A percentile compares a stretch with the other conserved stretches of the same genome.
Conservation (phyloP, 2,888 invertebrate species). For the Acleris literana region DNA sequence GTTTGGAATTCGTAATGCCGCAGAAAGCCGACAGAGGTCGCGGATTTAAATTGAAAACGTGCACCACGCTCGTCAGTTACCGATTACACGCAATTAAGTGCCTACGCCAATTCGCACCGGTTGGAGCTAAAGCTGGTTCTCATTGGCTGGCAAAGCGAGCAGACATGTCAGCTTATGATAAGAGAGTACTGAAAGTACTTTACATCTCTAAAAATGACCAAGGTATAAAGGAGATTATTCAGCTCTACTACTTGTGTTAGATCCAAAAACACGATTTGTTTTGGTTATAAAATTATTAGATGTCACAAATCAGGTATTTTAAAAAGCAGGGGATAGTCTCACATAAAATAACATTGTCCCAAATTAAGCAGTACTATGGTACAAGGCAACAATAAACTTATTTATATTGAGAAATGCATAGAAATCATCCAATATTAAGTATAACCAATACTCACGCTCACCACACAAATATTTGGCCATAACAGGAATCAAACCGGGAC, state of each 20-base stretch:
- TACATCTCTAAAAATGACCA: no score
- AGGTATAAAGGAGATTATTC: neutral
- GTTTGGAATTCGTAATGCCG: conserved; percentile 40
- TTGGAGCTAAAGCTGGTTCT: conserved; percentile 19
- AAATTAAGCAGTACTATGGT: no score
- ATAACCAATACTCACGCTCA: no score
- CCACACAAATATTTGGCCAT: no score
- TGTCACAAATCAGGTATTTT: no score
- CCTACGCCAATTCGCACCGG: conserved; percentile 47
- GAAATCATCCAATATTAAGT: no score
- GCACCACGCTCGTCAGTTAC: conserved; percentile 57
- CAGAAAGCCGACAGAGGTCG: conserved; percentile 41
- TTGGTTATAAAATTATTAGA: no score
- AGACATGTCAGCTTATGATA: neutral
- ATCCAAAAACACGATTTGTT: neutral
- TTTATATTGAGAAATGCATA: no score
- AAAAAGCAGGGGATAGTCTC: no score
- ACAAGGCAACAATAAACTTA: no score
- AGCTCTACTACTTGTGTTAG: neutral
- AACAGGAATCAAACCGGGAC: no score
- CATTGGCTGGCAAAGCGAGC: conserved; percentile 5
- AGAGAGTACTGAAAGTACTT: neutral
- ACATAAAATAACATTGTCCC: no score
- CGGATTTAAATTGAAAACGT: conserved; percentile 62
- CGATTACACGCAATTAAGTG: conserved; percentile 64